Evolutionary conservation across 2,888 invertebrate genomes (phyloP).

Genomic region (Chesias legatella): DNA sequence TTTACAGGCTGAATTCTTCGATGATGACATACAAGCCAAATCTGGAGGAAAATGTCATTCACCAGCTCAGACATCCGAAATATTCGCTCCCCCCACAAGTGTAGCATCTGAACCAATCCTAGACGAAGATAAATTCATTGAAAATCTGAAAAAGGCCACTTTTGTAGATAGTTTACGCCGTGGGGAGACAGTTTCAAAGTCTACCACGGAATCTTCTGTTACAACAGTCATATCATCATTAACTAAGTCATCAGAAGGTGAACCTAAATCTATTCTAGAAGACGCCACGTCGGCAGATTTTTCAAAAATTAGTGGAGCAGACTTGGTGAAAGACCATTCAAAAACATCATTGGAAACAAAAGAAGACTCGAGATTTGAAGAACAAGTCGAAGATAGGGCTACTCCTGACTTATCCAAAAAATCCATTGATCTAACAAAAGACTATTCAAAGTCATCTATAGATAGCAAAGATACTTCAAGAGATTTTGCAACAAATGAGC

Average conservation of each 20-base stretch:
- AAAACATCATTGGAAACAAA: slow-evolving; percentile 67
- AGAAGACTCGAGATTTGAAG: slow-evolving; percentile 62
- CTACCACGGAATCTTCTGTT: slow-evolving; percentile 73
- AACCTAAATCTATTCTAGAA: slow-evolving; percentile 68
- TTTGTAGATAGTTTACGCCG: slow-evolving; percentile 54
- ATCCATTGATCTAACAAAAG: slow-evolving; percentile 70
- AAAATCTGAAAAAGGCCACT: slow-evolving; percentile 47
- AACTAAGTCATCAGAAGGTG: slow-evolving; percentile 72
- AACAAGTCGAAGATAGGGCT: slow-evolving; percentile 59
- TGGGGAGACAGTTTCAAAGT: slow-evolving; percentile 66
- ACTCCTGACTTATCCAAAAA: slow-evolving; percentile 75
- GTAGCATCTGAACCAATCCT: slow-evolving; percentile 20
- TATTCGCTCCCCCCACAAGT: slow-evolving; percentile 40
- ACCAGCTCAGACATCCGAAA: slow-evolving; percentile 21
- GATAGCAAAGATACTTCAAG: slow-evolving; percentile 75
- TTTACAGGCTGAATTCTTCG: slow-evolving; percentile 63
- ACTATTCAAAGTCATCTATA: slow-evolving; percentile 74
- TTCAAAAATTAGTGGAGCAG: slow-evolving; percentile 71
- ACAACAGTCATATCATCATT: slow-evolving; percentile 70
- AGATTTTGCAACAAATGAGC: slow-evolving; percentile 73
- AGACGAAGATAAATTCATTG: slow-evolving; percentile 39
- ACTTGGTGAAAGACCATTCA: slow-evolving; percentile 66
- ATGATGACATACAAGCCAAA: slow-evolving; percentile 44
- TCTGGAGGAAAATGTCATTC: slow-evolving; percentile 29
- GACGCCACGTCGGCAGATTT: slow-evolving; percentile 73